Percentiles rank a stretch among this genome's conserved stretches.
phyloP scores from a whole-genome alignment of 2,113 vertebrate genomes.

The Lates calcarifer region DNA sequence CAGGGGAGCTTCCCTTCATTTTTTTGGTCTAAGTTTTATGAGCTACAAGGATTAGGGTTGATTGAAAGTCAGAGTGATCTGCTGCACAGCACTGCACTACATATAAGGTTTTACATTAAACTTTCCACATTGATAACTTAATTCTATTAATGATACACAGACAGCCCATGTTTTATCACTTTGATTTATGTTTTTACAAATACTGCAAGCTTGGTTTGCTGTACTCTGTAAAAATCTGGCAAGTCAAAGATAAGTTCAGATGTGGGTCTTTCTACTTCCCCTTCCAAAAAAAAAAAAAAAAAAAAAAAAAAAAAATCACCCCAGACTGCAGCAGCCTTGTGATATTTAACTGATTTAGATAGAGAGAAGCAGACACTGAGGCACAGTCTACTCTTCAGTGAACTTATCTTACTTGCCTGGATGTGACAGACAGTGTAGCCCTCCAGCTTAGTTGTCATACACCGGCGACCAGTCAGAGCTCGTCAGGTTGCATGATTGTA shows the following conservation, averaged over 20 bases:
- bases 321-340: conserved; percentile 58
- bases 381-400: conserved; percentile 69
- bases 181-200: conserved; percentile 36
- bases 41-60: conserved; percentile 77
- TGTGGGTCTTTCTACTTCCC: conserved; percentile 21
- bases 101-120: conserved; percentile 42
- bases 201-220: conserved; percentile 41
- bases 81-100: conserved; percentile 35
- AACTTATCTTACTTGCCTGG: conserved; percentile 81
- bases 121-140: conserved; percentile 53
- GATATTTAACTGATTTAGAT: conserved; percentile 80
- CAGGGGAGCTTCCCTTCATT: conserved; percentile 77
- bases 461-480: conserved; percentile 76
- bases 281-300: conserved; percentile 7
- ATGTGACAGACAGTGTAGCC: conserved; percentile 83
- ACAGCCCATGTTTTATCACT: conserved; percentile 4
- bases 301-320: conserved; percentile 45
- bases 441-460: conserved; percentile 82
- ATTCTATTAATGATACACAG: conserved; percentile 61
- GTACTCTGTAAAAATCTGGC: conserved; percentile 39
- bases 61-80: conserved; percentile 76
- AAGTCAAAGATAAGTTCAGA: conserved; percentile 65
- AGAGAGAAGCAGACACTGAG: conserved; percentile 64
- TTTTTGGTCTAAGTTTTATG: conserved; percentile 71
- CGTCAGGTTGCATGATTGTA: conserved; percentile 83